Base-by-base conservation (phyloP, 2,797 vertebrate genomes). In the Okamejei kenojei region DNA sequence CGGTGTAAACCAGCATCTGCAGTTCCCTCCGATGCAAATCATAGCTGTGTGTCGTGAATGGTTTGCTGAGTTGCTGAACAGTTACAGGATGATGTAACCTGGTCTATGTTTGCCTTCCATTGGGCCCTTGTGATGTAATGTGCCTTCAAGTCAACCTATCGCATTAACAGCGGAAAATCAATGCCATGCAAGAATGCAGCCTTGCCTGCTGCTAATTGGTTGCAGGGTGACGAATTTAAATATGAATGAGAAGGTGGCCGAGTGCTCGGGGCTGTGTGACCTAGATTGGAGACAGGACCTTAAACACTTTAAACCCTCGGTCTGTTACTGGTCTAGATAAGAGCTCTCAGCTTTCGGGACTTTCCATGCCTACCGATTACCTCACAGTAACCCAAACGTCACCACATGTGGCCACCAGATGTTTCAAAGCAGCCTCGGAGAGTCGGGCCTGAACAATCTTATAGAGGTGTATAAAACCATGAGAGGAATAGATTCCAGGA, bases 101-200 rank as follows among this genome's bases (percentile, higher is more conserved):
- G 8, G 29, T 19, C 63, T 68, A 7, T 68, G 63, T 4, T 21
- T 61, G 61, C 63, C n/a, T 88, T 7, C 15, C 38, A 68, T 88
- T 88, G 84, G 84, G n/a, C 15, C 32, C 29, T 1, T 19, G 63
- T 88, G 84, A 88, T 88, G 84, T 88, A 88, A 88, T 88, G 63
- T 7, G 15, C n/a, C 84, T 68, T n/a, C 17, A 32, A 8, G 35
- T n/a, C 17, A 32, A 8, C 7, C 84, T 63, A 88, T 32, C 63
- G 19, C 11, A 88, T 68, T 19, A 68, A 32, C 84, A 21, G 84
- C 23, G 61, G n/a, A 19, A 68, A 88, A 68, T 68, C n/a, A 35
- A n/a, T 88, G 17, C 32, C 32, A 63, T 68, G 65, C 15, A 68
- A 88, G 63, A 88, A 88, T 88, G 84, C 7, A 10, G 84, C 17